Evolutionary conservation across 1,140 invertebrate species (phyloP).

Genomic region (Dendroctonus valens): DNA sequence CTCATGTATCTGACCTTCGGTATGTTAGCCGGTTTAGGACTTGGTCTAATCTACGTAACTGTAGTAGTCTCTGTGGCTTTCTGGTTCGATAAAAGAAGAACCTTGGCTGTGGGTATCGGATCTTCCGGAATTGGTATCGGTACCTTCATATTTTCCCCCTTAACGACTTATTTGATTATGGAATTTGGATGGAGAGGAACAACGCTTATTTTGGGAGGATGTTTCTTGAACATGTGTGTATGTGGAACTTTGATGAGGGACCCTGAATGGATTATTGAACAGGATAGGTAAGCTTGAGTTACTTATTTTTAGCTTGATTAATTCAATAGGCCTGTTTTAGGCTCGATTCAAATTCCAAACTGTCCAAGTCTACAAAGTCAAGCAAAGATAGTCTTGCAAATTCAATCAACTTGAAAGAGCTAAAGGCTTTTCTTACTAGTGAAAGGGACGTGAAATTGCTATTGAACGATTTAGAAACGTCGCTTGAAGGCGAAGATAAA

Average conservation of each 20-base stretch:
- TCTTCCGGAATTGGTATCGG: slow-evolving; percentile 88
- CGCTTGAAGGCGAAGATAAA: slow-evolving; percentile 50
- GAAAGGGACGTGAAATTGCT: slow-evolving; percentile 65
- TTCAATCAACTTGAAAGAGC: slow-evolving; percentile 55
- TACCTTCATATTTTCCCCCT: slow-evolving; percentile 80
- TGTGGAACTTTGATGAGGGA: slow-evolving; percentile 87
- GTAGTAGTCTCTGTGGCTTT: slow-evolving; percentile 91
- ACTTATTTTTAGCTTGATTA: neutral
- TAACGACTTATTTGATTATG: slow-evolving; percentile 72
- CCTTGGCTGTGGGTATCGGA: slow-evolving; percentile 87
- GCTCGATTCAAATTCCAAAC: slow-evolving; percentile 31
- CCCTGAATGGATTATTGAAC: slow-evolving; percentile 72
- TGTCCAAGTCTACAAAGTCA: slow-evolving; percentile 36
- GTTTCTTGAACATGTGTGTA: slow-evolving; percentile 75
- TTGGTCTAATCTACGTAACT: slow-evolving; percentile 85
- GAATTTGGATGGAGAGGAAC: slow-evolving; percentile 85
- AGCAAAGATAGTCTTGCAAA: slow-evolving; percentile 39
- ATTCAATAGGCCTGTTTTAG: slow-evolving; percentile 8
- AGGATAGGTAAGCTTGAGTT: slow-evolving; percentile 43
- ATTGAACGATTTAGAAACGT: slow-evolving; percentile 62
- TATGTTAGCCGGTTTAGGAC: slow-evolving; percentile 78
- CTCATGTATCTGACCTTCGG: slow-evolving; percentile 85
- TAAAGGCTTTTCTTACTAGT: slow-evolving; percentile 63
- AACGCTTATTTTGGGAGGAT: slow-evolving; percentile 63
- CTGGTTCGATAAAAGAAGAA: slow-evolving; percentile 92